A percentile compares a stretch with the other conserved stretches of the same genome.
Conservation (phyloP, 1,140 invertebrate species). For the Brachionus koreanus region DNA sequence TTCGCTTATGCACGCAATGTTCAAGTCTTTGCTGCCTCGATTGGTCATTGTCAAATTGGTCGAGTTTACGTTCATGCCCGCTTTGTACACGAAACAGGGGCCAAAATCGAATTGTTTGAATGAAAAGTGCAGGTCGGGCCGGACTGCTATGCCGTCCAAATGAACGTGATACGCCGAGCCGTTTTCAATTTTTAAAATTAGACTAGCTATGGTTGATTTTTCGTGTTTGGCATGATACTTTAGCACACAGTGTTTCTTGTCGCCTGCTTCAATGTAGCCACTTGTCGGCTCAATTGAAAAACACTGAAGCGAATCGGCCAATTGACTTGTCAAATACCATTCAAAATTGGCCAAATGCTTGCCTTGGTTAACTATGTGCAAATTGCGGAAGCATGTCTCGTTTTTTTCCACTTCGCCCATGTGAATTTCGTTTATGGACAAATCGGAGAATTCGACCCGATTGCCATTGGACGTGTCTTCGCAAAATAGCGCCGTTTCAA, state of each 20-base stretch:
- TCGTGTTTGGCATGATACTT: constrained; percentile 23
- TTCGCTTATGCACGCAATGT: constrained; percentile 55
- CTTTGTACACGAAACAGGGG: constrained; percentile 55
- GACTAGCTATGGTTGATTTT: constrained; percentile 12
- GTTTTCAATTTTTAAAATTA: constrained; percentile 19
- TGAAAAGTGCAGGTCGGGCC: constrained; percentile 55
- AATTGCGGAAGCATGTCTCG: constrained; percentile 22
- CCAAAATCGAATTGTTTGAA: constrained; percentile 56
- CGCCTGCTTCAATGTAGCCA: constrained; percentile 27
- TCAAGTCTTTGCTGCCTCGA: constrained; percentile 55
- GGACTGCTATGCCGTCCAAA: neutral
- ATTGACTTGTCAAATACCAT: neutral
- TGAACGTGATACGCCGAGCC: constrained; percentile 24
- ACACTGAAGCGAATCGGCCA: neutral
- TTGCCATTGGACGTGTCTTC: neutral
- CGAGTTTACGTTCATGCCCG: constrained; percentile 52
- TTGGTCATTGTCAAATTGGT: constrained; percentile 53
- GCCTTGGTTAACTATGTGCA: constrained; percentile 6
- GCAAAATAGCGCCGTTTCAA: neutral
- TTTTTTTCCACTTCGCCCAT: constrained; percentile 42
- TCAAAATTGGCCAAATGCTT: constrained; percentile 23
- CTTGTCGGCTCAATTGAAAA: constrained; percentile 7
- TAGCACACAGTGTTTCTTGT: constrained; percentile 2
- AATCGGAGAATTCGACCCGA: neutral
- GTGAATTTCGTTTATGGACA: constrained; percentile 28